Evolutionary conservation across 2,113 vertebrate species (phyloP).

Genomic region (Sinocyclocheilus grahami): DNA sequence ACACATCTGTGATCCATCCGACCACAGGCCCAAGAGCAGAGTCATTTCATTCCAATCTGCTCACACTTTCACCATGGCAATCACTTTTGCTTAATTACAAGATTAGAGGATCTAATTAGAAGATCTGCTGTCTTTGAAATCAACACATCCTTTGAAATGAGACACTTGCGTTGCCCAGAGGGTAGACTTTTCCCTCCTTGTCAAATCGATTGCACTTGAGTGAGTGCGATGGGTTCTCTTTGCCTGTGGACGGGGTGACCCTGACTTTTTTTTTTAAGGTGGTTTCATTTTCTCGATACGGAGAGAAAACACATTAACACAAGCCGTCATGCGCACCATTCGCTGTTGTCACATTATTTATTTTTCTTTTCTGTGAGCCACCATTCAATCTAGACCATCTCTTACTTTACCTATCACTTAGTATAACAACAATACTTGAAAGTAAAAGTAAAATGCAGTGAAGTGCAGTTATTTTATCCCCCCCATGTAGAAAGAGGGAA

Average conservation of each 20-base stretch:
- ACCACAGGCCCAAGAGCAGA: conserved; percentile 52
- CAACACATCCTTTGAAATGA: conserved; percentile 72
- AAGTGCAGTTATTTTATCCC: conserved; percentile 31
- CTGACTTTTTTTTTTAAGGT: conserved; percentile 34
- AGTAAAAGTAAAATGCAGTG: conserved; percentile 38
- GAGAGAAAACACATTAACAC: conserved; percentile 36
- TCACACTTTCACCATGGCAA: conserved; percentile 63
- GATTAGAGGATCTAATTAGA: conserved; percentile 80
- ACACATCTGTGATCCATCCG: conserved; percentile 68
- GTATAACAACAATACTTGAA: conserved; percentile 6
- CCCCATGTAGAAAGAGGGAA: background rate
- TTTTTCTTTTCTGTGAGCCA: background rate
- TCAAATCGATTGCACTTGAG: conserved; percentile 55
- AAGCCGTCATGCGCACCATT: background rate
- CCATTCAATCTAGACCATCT: conserved; percentile 19
- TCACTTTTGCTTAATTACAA: conserved; percentile 77
- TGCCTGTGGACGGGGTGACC: conserved; percentile 43
- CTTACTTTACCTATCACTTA: conserved; percentile 45
- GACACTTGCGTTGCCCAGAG: conserved; percentile 59
- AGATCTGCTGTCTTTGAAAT: conserved; percentile 75
- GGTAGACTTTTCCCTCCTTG: conserved; percentile 50
- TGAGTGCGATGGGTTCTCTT: conserved; percentile 47
- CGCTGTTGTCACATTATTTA: background rate
- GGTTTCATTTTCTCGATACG: conserved; percentile 35
- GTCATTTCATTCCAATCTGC: conserved; percentile 64